Evolutionary conservation across 35 echinoderm and acorn worm genomes (phyloP).

Genomic region (Stichopus chloronotus): DNA sequence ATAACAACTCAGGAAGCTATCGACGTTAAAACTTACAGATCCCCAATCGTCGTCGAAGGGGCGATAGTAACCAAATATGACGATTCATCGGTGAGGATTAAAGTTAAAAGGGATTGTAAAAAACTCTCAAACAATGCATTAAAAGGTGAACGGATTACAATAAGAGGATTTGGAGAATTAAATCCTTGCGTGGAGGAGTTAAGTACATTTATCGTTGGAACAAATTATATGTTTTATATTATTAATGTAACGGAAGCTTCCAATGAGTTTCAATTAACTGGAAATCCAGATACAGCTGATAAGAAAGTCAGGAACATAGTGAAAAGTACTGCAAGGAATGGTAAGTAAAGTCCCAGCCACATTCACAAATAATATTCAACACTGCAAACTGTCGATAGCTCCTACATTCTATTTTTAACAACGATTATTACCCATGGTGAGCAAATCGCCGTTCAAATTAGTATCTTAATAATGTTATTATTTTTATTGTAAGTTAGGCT

Average conservation of each 20-base stretch:
- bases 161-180: constrained; percentile 38
- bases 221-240: constrained; percentile 44
- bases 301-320: constrained; percentile 42
- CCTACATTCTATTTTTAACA: too few relatives aligned
- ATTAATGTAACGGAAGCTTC: constrained; percentile 1
- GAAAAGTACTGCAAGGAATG: constrained; percentile 41
- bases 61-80: constrained; percentile 20
- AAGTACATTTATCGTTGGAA: not conserved
- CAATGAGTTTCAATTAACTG: constrained; percentile 35
- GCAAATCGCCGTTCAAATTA: too few relatives aligned
- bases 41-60: constrained; percentile 46
- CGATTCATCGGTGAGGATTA: constrained; percentile 34
- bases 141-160: constrained; percentile 39
- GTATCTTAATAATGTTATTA: too few relatives aligned
- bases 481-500: too few relatives aligned
- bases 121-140: constrained; percentile 8
- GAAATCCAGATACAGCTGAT: constrained; percentile 31
- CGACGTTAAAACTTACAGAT: constrained; percentile 54
- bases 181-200: constrained; percentile 37
- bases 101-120: constrained; percentile 56
- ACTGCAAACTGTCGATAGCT: too few relatives aligned
- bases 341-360: not conserved
- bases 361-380: too few relatives aligned
- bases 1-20: constrained; percentile 40
- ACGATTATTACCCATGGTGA: too few relatives aligned